Base-by-base conservation (phyloP, 2,888 invertebrate species). In the Himalopsyche japonica region DNA sequence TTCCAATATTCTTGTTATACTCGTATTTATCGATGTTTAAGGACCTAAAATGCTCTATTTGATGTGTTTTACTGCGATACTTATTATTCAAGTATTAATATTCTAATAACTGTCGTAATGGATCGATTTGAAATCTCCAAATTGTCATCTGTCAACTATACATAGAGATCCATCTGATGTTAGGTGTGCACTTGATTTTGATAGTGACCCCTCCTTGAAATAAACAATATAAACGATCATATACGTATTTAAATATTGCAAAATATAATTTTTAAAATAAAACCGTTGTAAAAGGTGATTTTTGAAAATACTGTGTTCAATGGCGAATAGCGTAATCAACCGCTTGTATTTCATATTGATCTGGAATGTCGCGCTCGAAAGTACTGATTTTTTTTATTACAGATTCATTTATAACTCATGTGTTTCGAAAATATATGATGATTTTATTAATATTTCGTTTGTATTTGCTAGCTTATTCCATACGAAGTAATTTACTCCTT, bases 141-240 rank as follows among this genome's bases (percentile, higher is more conserved):
- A 70, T 82, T 84, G 82, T 84, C 84, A 84, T 84, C 84, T 84
- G 84, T 84, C 84, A 84, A 82, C 82, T 27, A 27, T 20, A 27
- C 81, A 24, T 80, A n/a, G n/a, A 49, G 47, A 78, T 76, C 49
- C 82, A 64, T 64, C 43, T 81, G 49, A 82, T 82, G 70, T 77
- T 82, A 84, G 82, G 84, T 82, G 84, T 84, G 82, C 81, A 82
- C 84, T 84, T 81, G 81, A 81, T 49, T 32, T 64, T 79, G 79
- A 77, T 48, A 79, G 43, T 32, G 84, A 81, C 84, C 84, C 84
- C 84, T 81, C 84, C 84, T 84, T 84, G 37, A 32, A 78, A 81
- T 48, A 84, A 77, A 81, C 79, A 47, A 70, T 80, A 37, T 8
- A 57, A 34, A 77, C 70, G 30, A 70, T 30, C 2, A 70, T 30